These are phyloP conservation scores for Megalopta genalis DNA, from an alignment of 1,140 invertebrate genomes.

Conservation along the genomic window DNA sequence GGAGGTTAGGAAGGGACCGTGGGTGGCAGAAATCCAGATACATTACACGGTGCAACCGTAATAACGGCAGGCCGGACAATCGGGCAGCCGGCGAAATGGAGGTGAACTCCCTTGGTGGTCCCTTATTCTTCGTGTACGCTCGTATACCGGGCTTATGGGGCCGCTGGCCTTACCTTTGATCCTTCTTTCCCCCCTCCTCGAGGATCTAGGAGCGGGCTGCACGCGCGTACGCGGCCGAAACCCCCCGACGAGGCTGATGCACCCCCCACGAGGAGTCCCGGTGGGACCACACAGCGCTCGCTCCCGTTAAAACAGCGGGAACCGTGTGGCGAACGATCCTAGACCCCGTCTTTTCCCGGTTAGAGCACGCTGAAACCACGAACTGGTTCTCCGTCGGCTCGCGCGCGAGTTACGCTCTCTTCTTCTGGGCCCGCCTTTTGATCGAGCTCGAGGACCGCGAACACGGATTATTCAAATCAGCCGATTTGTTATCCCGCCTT, in stretches of 20 bases:
- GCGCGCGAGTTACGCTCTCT: too few relatives aligned
- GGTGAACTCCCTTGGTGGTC: conserved; percentile 48
- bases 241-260: conserved; percentile 21
- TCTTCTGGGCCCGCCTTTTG: not conserved
- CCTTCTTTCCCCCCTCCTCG: not conserved
- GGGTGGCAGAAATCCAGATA: conserved; percentile 48
- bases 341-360: not conserved
- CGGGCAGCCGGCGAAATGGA: conserved; percentile 38
- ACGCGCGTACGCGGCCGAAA: too few relatives aligned
- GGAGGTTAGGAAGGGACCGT: not conserved
- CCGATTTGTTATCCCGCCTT: not conserved
- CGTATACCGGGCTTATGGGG: conserved; percentile 26
- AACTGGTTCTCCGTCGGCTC: not conserved
- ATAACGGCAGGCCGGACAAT: conserved; percentile 41
- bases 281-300: conserved; percentile 18
- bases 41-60: conserved; percentile 40
- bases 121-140: conserved; percentile 42
- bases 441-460: not conserved
- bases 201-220: not conserved
- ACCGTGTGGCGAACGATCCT: not conserved
- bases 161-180: conserved; percentile 21
- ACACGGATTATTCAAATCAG: not conserved
- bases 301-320: conserved; percentile 45
- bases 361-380: not conserved
- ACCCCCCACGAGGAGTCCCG: conserved; percentile 27